Conservation (phyloP, 2,797 vertebrate species). For the Alca torda region DNA sequence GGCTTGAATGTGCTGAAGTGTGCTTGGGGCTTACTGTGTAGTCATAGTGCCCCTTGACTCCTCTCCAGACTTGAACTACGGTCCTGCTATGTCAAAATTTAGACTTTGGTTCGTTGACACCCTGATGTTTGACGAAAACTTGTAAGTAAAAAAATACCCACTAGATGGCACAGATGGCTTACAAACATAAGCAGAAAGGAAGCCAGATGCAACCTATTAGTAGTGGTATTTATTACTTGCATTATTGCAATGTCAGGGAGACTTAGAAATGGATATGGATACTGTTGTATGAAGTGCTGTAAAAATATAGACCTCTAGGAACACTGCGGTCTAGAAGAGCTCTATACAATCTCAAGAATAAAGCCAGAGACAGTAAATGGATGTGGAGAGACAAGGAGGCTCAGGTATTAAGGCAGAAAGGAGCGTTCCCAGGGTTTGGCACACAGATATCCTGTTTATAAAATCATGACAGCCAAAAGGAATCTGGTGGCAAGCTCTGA, state of each 20-base stretch:
- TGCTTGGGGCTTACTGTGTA: not conserved
- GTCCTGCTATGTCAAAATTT: not conserved
- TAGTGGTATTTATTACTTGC: not conserved
- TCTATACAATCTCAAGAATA: not conserved
- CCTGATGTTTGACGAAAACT: not conserved
- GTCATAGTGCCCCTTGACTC: not conserved
- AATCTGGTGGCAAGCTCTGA: not conserved
- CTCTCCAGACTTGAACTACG: not conserved
- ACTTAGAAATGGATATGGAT: not conserved
- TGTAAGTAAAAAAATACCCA: not conserved
- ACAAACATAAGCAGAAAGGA: not conserved
- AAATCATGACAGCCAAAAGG: not conserved
- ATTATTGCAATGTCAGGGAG: not conserved
- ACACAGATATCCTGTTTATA: not conserved
- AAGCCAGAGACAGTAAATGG: not conserved
- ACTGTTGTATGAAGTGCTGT: not conserved
- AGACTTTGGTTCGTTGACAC: not conserved
- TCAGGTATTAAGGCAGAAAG: not conserved
- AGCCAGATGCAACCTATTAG: not conserved
- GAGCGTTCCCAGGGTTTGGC: not conserved
- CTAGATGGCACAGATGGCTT: conserved; percentile 43
- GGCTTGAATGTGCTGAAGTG: not conserved
- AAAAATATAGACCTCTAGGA: not conserved
- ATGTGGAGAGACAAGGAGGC: not conserved
- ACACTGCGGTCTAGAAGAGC: not conserved